Base-by-base conservation (phyloP, 2,888 invertebrate genomes). In the Camptogramma bilineatum region DNA sequence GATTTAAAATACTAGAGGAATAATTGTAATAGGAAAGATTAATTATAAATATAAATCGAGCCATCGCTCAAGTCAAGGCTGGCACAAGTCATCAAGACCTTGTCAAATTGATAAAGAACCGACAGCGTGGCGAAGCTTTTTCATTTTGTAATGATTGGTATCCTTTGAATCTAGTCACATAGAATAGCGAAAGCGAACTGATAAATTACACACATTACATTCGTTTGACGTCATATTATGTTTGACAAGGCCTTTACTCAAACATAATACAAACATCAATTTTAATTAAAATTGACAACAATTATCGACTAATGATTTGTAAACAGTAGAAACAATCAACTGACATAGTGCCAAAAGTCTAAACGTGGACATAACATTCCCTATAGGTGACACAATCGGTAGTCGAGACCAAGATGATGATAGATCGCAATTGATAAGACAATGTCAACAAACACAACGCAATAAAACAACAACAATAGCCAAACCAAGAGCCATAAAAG, bases 391-490 rank as follows among this genome's bases (percentile, higher is more conserved):
- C 17, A 48, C 47, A 60, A 24, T 4, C 39, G n/a, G 24, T 24
- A 17, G 34, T 31, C 34, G 50, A 34, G 8, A 63, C 17, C 8
- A n/a, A 46, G 48, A 50, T 63, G 46, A 18, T 58, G 53, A 63
- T 56, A 28, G 24, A 53, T 51, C 50, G 51, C 18, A 56, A 42
- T 55, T 31, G 28, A 56, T 28, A 52, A 52, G 24, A 39, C 46
- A 48, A 2, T 31, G 24, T 13, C 42, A 48, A 47, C 24, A 55
- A 54, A 42, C 46, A 61, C 42, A 57, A 47, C 47, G 62, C 56
- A 56, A 21, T 46, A 52, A 53, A 52, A 63, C 28, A 63, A 48
- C 31, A 48, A 28, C 62, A 42, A 56, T 52, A 52, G 62, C 56
- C 56, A 56, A 53, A 24, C 53, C 48, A 44, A 16, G 17, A 44